Conservation (phyloP, 2,888 invertebrate genomes). For the Elmis aenea region DNA sequence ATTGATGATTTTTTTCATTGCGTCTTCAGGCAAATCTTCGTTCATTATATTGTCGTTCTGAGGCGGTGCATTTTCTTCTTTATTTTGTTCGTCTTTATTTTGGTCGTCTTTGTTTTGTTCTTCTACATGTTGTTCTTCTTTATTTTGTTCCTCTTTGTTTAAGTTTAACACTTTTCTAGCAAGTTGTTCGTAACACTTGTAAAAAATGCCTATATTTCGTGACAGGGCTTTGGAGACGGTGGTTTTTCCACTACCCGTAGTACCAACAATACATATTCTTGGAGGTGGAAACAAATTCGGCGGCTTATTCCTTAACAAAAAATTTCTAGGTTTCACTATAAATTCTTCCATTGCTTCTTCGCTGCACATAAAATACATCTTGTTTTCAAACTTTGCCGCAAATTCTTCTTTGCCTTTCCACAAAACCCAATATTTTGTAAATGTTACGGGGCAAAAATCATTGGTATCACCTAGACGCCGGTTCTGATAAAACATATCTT, state of each 20-base stretch:
- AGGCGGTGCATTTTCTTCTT: background rate
- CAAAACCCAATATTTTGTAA: slow-evolving; percentile 50
- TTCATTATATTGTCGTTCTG: slow-evolving; percentile 51
- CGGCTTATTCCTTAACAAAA: slow-evolving; percentile 48
- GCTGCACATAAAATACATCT: slow-evolving; percentile 52
- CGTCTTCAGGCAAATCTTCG: slow-evolving; percentile 44
- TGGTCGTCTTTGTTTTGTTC: slow-evolving; percentile 18
- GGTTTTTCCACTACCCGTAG: slow-evolving; percentile 53
- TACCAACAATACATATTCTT: slow-evolving; percentile 56
- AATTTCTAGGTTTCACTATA: slow-evolving; percentile 48
- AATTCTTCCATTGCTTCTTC: slow-evolving; percentile 51
- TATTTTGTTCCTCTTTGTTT: slow-evolving; percentile 2
- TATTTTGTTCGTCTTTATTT: slow-evolving; percentile 5
- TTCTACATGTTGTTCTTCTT: background rate
- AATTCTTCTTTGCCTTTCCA: slow-evolving; percentile 59
- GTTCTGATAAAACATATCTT: slow-evolving; percentile 29
- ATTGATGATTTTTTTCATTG: slow-evolving; percentile 44
- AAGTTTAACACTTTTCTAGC: slow-evolving; percentile 27
- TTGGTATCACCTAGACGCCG: slow-evolving; percentile 54
- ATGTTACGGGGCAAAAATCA: slow-evolving; percentile 59
- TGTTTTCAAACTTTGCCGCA: slow-evolving; percentile 50
- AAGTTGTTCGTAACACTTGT: slow-evolving; percentile 47
- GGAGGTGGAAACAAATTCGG: slow-evolving; percentile 48
- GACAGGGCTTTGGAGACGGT: slow-evolving; percentile 50
- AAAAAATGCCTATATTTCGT: slow-evolving; percentile 52